phyloP scores from a whole-genome alignment of 2,113 vertebrate genomes.

The Menura novaehollandiae region DNA sequence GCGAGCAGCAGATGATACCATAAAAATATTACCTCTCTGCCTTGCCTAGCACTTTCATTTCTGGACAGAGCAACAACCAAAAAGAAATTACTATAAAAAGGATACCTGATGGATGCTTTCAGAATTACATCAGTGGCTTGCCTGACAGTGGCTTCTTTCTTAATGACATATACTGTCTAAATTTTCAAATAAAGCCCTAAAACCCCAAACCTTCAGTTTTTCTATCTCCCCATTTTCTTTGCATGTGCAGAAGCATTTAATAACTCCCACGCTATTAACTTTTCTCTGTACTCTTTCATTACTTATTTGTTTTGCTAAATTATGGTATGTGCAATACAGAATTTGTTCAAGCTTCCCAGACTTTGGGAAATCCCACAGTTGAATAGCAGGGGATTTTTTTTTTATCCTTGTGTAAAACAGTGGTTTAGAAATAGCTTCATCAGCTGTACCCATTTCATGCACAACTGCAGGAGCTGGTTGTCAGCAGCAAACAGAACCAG shows the following conservation, averaged over 20 bases:
- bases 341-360: neutral
- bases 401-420: neutral
- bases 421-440: neutral
- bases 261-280: neutral
- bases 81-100: neutral
- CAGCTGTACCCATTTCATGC: neutral
- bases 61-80: neutral
- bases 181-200: neutral
- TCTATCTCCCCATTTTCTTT: fast-evolving
- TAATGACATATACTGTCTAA: neutral
- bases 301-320: neutral
- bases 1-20: neutral
- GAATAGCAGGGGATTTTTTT: neutral
- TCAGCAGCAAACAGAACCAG: neutral
- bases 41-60: neutral
- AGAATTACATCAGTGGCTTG: neutral
- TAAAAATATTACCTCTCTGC: neutral
- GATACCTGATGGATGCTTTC: neutral
- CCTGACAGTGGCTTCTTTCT: neutral
- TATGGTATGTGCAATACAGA: neutral
- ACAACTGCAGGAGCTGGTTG: neutral
- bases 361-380: neutral
- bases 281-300: neutral
- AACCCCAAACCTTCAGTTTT: neutral
- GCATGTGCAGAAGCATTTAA: neutral